A percentile compares a stretch with the other conserved stretches of the same genome.
Conservation (phyloP, 2,888 invertebrate genomes). For the Thecocarcelia acutangulata region DNA sequence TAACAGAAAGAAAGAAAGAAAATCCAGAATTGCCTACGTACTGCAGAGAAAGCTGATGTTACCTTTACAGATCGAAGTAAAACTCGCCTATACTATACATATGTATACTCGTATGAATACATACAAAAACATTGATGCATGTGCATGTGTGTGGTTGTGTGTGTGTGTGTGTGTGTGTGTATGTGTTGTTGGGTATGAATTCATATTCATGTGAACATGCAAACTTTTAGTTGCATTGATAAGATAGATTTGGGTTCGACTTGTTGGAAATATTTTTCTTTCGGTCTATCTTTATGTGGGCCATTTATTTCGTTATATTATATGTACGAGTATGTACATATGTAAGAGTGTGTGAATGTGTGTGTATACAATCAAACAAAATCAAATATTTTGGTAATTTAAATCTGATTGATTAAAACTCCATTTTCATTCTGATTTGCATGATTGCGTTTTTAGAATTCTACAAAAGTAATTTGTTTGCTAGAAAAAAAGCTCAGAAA, state of each 20-base stretch:
- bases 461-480: too few relatives aligned
- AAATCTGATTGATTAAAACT: constrained; percentile 41
- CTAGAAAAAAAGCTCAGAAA: constrained; percentile 13
- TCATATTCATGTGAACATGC: background rate
- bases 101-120: background rate
- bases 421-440: constrained; percentile 38
- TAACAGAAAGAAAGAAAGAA: too few relatives aligned
- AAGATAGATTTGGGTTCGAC: constrained; percentile 18
- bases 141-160: too few relatives aligned
- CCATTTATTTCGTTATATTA: constrained; percentile 23
- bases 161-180: too few relatives aligned
- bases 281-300: constrained; percentile 8
- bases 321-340: background rate
- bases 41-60: constrained; percentile 61
- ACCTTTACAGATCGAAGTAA: constrained; percentile 8
- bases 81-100: background rate
- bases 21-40: constrained; percentile 46
- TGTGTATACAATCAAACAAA: background rate
- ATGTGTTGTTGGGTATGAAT: too few relatives aligned
- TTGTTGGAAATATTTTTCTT: constrained; percentile 6
- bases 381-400: constrained; percentile 35
- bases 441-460: constrained; percentile 45
- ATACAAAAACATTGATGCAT: background rate
- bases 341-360: too few relatives aligned
- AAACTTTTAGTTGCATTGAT: constrained; percentile 27